A percentile compares a stretch with the other conserved stretches of the same genome.
phyloP scores from a whole-genome alignment of 1,140 invertebrate genomes.

The Megalonaias nervosa region DNA sequence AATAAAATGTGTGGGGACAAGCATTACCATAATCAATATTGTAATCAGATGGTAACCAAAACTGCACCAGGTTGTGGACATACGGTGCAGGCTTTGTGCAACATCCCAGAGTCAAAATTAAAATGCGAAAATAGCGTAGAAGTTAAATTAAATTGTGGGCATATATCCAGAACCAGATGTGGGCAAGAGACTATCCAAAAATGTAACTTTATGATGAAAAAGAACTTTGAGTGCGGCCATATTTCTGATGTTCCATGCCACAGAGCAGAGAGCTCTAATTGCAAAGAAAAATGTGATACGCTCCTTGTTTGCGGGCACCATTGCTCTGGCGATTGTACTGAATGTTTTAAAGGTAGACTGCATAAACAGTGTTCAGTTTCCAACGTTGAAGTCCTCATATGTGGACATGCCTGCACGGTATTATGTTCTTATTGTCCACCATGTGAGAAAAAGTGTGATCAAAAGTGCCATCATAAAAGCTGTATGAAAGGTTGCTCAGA shows the following conservation, averaged over 20 bases:
- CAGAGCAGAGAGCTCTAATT: too few relatives aligned
- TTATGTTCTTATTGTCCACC: conserved; percentile 73
- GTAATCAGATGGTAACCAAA: too few relatives aligned
- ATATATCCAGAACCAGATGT: conserved; percentile 72
- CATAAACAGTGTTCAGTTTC: conserved; percentile 70
- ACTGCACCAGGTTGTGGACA: too few relatives aligned
- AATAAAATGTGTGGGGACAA: conserved; percentile 18
- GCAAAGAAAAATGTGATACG: conserved; percentile 16
- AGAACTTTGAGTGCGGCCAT: too few relatives aligned
- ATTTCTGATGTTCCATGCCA: conserved; percentile 42
- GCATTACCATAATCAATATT: too few relatives aligned
- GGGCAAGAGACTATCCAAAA: conserved; percentile 74
- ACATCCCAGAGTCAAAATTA: too few relatives aligned
- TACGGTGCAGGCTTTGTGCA: too few relatives aligned
- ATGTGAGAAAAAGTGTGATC: conserved; percentile 75
- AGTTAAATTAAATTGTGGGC: too few relatives aligned
- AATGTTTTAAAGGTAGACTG: conserved; percentile 76
- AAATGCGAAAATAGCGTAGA: neutral
- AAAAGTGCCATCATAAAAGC: conserved; percentile 73
- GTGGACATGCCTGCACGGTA: conserved; percentile 63
- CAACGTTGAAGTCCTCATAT: conserved; percentile 61
- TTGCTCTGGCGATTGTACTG: conserved; percentile 40
- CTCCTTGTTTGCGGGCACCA: conserved; percentile 43
- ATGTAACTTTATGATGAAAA: conserved; percentile 31
- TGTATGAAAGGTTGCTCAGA: conserved; percentile 76